Conservation (phyloP, 1,140 invertebrate species). For the Lucilia sericata region DNA sequence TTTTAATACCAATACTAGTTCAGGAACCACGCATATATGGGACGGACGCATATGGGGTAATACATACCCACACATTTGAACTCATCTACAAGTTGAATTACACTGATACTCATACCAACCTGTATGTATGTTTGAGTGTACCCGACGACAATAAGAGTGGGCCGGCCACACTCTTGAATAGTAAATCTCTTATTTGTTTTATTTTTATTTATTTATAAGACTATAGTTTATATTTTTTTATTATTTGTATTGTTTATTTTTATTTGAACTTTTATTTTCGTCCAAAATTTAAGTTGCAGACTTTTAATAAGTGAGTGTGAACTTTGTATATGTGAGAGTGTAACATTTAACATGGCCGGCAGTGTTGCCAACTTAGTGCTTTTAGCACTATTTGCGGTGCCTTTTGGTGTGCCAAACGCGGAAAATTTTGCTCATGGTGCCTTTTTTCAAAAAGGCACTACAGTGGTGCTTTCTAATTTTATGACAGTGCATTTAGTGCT, state of each 20-base stretch:
- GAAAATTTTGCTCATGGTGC: no score
- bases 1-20: constrained; percentile 9
- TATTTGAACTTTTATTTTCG: not conserved
- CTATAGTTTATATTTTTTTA: not conserved
- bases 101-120: not conserved
- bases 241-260: not conserved
- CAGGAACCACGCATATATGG: not conserved
- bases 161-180: constrained; percentile 3
- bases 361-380: no score
- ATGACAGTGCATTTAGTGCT: no score
- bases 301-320: not conserved
- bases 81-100: not conserved
- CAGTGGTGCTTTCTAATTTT: no score
- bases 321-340: not conserved
- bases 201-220: not conserved
- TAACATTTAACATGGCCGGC: not conserved
- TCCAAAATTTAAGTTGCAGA: not conserved
- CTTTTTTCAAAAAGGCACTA: no score
- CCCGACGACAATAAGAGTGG: not conserved
- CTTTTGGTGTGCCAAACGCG: no score
- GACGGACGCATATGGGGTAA: not conserved
- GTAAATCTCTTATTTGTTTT: constrained; percentile 12
- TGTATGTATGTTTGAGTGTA: not conserved
- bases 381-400: no score
- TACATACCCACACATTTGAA: constrained; percentile 3